Percentiles rank a stretch among this genome's conserved stretches.
phyloP scores from a whole-genome alignment of 2,113 vertebrate genomes.

The Sialia sialis region DNA sequence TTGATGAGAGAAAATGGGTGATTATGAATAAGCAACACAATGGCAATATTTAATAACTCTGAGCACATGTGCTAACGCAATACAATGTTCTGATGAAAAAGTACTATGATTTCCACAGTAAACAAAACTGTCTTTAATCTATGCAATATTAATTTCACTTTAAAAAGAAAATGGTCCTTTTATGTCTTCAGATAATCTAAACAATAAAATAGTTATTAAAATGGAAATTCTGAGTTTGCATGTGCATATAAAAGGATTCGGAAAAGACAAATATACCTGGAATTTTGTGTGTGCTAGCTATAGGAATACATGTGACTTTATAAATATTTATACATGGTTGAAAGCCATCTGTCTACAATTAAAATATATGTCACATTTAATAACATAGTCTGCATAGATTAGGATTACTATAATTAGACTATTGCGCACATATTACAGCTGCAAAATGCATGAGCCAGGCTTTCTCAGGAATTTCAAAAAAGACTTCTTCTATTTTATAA shows the following conservation, averaged over 20 bases:
- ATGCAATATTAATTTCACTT: neutral
- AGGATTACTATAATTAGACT: slow-evolving; percentile 60
- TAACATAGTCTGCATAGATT: slow-evolving; percentile 40
- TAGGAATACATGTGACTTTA: neutral
- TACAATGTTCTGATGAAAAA: neutral
- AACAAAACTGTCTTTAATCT: neutral
- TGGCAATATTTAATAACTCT: neutral
- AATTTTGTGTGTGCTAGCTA: neutral
- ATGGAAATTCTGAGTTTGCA: neutral
- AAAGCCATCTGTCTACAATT: slow-evolving; percentile 62
- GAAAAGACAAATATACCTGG: slow-evolving; percentile 20
- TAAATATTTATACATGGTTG: slow-evolving; percentile 54
- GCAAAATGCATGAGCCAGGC: slow-evolving; percentile 11
- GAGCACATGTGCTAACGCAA: neutral
- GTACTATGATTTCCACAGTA: neutral
- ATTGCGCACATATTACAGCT: slow-evolving; percentile 25
- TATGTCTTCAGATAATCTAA: neutral
- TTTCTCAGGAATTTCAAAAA: slow-evolving; percentile 33
- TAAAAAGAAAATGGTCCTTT: neutral
- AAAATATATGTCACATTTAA: slow-evolving; percentile 50
- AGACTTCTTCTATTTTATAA: neutral
- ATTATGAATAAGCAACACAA: neutral
- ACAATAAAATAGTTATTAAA: neutral
- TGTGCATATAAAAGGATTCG: neutral
- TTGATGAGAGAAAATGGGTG: neutral